Conservation (phyloP, 2,888 invertebrate genomes). For the Drosophila rellima region DNA sequence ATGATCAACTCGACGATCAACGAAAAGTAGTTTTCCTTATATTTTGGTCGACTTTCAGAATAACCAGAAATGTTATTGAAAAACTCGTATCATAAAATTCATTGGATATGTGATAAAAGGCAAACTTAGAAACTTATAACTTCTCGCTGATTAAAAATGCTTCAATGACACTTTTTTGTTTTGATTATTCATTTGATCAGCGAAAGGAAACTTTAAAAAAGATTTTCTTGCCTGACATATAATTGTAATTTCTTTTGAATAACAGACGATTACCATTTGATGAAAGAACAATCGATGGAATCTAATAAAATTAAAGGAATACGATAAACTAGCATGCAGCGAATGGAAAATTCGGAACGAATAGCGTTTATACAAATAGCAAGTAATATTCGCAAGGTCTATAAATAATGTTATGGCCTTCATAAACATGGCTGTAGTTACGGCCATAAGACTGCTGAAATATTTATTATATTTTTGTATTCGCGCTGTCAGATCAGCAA, state of each 20-base stretch:
- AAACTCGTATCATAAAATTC: not conserved
- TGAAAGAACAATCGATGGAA: constrained; percentile 1
- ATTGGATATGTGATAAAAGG: not conserved
- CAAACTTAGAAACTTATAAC: not conserved
- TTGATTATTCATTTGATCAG: not conserved
- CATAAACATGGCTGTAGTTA: constrained; percentile 40
- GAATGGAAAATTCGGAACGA: constrained; percentile 1
- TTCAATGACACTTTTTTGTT: not conserved
- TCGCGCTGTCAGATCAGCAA: constrained; percentile 50
- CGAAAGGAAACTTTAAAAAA: not conserved
- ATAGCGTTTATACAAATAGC: constrained; percentile 2
- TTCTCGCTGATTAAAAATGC: not conserved
- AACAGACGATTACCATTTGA: not conserved
- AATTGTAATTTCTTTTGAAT: not conserved
- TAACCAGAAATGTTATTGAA: not conserved
- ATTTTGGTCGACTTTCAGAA: too few relatives aligned
- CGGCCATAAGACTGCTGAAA: constrained; percentile 40
- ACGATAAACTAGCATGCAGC: not conserved
- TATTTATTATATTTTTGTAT: constrained; percentile 51
- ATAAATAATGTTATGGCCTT: constrained; percentile 39
- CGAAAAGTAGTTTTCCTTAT: too few relatives aligned
- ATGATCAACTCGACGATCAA: too few relatives aligned
- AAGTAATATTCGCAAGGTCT: constrained; percentile 29
- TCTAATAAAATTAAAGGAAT: constrained; percentile 1
- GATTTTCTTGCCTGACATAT: not conserved